Conservation (phyloP, 2,113 vertebrate genomes). For the Oncorhynchus masou region DNA sequence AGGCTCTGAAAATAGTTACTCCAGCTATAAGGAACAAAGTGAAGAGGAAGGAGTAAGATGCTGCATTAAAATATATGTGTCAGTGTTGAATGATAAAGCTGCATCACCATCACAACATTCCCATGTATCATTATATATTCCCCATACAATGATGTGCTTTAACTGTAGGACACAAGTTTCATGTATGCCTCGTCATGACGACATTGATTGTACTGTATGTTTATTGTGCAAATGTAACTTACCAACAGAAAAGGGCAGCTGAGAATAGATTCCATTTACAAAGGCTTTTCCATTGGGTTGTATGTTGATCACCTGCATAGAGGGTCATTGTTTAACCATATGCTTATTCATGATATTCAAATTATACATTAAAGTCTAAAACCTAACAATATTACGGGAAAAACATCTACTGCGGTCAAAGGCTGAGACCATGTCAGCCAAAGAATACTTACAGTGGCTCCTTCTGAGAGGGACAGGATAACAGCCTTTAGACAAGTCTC, state of each 20-base stretch:
- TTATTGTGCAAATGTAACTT: slow-evolving; percentile 1
- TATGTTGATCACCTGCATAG: slow-evolving; percentile 70
- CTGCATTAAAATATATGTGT: too few species aligned
- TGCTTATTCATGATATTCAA: not conserved
- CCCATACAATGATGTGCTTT: not conserved
- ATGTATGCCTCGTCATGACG: not conserved
- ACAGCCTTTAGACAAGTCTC: slow-evolving; percentile 82
- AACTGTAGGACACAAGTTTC: not conserved
- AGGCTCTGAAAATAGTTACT: slow-evolving; percentile 73
- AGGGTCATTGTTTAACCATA: slow-evolving; percentile 4
- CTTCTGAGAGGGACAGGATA: slow-evolving; percentile 65
- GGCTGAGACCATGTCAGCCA: not conserved
- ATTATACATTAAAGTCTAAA: not conserved
- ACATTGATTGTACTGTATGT: not conserved
- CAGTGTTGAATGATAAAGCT: not conserved
- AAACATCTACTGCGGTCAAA: not conserved
- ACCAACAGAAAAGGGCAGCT: slow-evolving; percentile 84
- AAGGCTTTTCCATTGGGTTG: slow-evolving; percentile 72
- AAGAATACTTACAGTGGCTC: slow-evolving; percentile 68
- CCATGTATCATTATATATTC: not conserved
- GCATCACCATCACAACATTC: not conserved
- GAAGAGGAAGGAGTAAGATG: not conserved
- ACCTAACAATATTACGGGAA: not conserved
- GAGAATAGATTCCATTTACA: slow-evolving; percentile 78
- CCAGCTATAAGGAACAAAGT: slow-evolving; percentile 63